A percentile compares a stretch with the other conserved stretches of the same genome.
phyloP scores from a whole-genome alignment of 2,113 vertebrate genomes.

The Bucco capensis region DNA sequence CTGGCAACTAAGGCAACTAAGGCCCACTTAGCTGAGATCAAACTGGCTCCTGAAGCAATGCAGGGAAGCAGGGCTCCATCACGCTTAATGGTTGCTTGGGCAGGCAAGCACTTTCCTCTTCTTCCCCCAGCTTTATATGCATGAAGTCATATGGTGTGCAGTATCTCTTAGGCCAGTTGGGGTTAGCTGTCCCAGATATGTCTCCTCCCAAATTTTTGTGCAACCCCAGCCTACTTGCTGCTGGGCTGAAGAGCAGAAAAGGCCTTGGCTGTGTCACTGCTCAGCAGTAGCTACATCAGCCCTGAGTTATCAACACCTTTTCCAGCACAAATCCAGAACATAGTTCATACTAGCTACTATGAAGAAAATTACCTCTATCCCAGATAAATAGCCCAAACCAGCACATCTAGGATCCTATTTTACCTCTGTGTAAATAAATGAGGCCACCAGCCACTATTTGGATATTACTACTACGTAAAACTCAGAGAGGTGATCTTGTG shows the following conservation, averaged over 20 bases:
- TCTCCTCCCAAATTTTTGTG: background rate
- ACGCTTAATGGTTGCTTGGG: background rate
- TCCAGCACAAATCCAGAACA: background rate
- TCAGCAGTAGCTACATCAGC: accelerated
- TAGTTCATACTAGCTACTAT: background rate
- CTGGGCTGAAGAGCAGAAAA: background rate
- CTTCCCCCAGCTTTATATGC: background rate
- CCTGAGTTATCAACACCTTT: background rate
- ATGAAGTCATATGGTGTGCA: too few species aligned
- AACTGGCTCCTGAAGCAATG: too few species aligned
- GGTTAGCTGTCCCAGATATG: background rate
- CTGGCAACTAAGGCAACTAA: too few species aligned
- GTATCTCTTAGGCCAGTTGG: background rate
- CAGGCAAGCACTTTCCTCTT: background rate
- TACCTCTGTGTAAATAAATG: background rate
- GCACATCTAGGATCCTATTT: background rate
- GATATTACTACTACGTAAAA: background rate
- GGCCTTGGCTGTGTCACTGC: background rate
- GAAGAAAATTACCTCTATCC: background rate
- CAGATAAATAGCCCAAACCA: background rate
- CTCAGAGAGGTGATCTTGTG: background rate
- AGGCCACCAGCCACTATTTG: background rate
- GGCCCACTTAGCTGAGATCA: too few species aligned
- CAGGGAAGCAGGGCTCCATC: background rate
- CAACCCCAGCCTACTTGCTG: accelerated